Evolutionary conservation across 2,113 vertebrate species (phyloP), one percentile per base, ranked within the genome.

Genomic region (Mixornis gularis): DNA sequence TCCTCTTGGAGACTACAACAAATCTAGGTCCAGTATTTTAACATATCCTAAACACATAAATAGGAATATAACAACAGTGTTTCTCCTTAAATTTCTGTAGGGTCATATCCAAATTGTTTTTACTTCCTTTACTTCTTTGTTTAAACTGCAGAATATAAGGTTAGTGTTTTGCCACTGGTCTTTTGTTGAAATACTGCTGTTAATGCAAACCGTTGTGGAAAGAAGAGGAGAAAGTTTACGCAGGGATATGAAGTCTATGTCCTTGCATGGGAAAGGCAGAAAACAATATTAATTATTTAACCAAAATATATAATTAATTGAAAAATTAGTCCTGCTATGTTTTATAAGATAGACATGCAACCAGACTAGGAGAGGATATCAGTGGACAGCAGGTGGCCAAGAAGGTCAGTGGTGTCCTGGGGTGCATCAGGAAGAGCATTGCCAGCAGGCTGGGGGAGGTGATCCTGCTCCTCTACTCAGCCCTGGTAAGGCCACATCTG

Each of bases 371-470:
- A 48, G 17, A 44, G 46, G 27, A 26, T 63, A 34, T 12, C 1
- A 1, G 17, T 8, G 25, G 20, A 36, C 16, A 72, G 13, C 17
- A 58, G 36, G 18, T 26, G 68, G 27, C 11, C 21, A 62, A 26
- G 27, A 58, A 24, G 2, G 5, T 8, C 15, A 38, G 0, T 15
- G 32, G 4, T 64, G 3, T n/a, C 6, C 51, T 24, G 32, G 27
- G 5, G 3, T 17, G 1, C 43, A 27, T 58, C 14, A 9, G 15
- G 32, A 43, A 43, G 4, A 58, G 6, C 32, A 16, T 0, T 43
- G 19, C 10, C 32, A 58, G 12, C 22, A 29, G 32, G 7, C 13
- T 0, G 0, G 7, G 17, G 7, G 25, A 17, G 17, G 9, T 51
- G 32, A 13, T 51, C 32, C 21, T 64, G 9, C 3, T 17, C 14